These are phyloP conservation scores for Patiria miniata DNA, from an alignment of 35 echinoderm and acorn worm species.

Conservation along the genomic window DNA sequence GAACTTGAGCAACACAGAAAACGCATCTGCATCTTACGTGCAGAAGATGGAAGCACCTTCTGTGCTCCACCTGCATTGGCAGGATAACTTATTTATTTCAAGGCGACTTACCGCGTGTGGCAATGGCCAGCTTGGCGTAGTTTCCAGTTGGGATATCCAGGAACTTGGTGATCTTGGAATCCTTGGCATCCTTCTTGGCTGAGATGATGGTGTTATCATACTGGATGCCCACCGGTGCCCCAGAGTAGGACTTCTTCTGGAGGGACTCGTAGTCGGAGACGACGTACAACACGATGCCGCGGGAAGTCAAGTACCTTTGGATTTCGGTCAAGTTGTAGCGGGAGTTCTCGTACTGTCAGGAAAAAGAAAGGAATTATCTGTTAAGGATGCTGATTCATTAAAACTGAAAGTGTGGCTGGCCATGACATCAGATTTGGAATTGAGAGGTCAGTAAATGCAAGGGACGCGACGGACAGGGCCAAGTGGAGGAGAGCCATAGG, in stretches of 20 bases:
- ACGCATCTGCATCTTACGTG: too few relatives aligned
- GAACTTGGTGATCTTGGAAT: constrained; percentile 3
- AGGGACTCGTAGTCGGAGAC: constrained; percentile 78
- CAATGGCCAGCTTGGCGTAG: constrained; percentile 87
- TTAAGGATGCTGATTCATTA: background rate
- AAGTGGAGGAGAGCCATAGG: too few relatives aligned
- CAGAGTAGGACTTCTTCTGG: constrained; percentile 57
- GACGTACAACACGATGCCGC: constrained; percentile 74
- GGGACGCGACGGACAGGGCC: too few relatives aligned
- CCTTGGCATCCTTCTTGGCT: constrained; percentile 65
- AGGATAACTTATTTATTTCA: too few relatives aligned
- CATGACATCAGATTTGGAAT: background rate
- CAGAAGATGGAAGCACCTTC: too few relatives aligned
- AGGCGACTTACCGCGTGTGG: constrained; percentile 72
- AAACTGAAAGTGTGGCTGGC: background rate
- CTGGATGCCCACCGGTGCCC: constrained; percentile 75
- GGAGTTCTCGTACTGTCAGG: constrained; percentile 8
- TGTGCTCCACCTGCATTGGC: too few relatives aligned
- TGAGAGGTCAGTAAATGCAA: background rate
- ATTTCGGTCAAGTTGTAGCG: constrained; percentile 7
- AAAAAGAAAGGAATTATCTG: too few relatives aligned
- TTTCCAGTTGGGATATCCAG: constrained; percentile 68
- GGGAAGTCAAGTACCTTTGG: constrained; percentile 40
- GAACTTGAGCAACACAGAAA: too few relatives aligned
- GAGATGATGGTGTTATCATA: constrained; percentile 58